These are phyloP conservation scores for Cyanoliseus patagonus DNA, from an alignment of 2,113 vertebrate species.

Conservation along the genomic window DNA sequence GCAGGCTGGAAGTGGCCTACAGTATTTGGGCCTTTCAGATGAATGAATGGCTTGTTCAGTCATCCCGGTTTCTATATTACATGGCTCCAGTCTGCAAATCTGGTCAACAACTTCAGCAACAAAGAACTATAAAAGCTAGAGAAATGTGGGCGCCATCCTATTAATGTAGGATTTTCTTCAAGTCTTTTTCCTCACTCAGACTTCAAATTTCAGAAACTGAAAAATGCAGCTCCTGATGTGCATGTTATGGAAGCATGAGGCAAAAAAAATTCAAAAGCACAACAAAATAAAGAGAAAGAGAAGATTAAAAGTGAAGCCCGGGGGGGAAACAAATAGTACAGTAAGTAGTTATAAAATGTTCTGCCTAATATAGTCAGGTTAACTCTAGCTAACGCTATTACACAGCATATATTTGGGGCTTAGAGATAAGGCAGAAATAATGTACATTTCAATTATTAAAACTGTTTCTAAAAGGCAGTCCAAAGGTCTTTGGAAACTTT, in stretches of 20 bases:
- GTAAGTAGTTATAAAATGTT: constrained; percentile 57
- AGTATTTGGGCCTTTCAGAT: background rate
- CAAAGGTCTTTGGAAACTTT: constrained; percentile 3
- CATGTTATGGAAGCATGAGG: background rate
- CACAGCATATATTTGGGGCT: background rate
- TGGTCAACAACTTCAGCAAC: background rate
- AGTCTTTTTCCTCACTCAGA: background rate
- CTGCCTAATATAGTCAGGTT: constrained; percentile 43
- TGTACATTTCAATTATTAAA: constrained; percentile 47
- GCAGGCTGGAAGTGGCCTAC: background rate
- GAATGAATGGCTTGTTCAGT: background rate
- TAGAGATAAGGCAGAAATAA: constrained; percentile 38
- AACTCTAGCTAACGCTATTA: constrained; percentile 38
- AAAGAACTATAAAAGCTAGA: background rate
- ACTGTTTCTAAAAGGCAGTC: constrained; percentile 29
- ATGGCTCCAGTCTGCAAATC: background rate
- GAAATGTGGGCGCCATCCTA: background rate
- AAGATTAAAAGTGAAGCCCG: constrained; percentile 33
- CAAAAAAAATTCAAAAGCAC: background rate
- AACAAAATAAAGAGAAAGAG: constrained; percentile 28
- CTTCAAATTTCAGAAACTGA: background rate
- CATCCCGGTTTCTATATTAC: background rate
- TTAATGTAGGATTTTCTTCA: background rate
- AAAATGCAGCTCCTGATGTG: background rate
- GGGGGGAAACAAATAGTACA: background rate